phyloP scores from a whole-genome alignment of 2,797 vertebrate species.

The Anguilla anguilla region DNA sequence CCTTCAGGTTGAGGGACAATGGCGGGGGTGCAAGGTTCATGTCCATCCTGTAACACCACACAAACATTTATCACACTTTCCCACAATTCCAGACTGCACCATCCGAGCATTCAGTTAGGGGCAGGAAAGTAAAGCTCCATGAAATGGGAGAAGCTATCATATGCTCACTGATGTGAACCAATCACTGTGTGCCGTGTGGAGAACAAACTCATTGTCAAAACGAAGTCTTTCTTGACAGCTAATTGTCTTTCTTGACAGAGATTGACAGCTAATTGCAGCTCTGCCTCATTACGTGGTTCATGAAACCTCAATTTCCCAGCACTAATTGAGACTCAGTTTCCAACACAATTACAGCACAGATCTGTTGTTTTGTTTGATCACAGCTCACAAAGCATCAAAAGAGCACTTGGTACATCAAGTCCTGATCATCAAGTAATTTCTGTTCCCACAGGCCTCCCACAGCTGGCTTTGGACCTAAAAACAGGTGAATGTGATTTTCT shows the following conservation, averaged over 20 bases:
- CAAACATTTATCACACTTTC: neutral
- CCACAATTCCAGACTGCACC: neutral
- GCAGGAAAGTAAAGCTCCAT: neutral
- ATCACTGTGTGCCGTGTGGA: neutral
- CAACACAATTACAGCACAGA: slow-evolving; percentile 5
- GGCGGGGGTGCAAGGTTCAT: neutral
- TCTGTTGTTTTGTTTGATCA: slow-evolving; percentile 3
- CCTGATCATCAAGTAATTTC: neutral
- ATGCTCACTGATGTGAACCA: neutral
- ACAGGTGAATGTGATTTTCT: neutral
- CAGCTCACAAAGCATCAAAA: slow-evolving; percentile 4
- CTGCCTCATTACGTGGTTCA: neutral
- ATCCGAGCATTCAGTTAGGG: neutral
- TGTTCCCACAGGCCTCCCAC: neutral
- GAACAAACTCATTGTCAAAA: neutral
- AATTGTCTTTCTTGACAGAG: neutral
- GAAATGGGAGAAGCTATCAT: neutral
- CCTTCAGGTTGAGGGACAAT: neutral
- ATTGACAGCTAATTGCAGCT: slow-evolving; percentile 11
- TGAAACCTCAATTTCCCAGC: neutral
- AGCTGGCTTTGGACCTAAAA: neutral
- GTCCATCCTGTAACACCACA: neutral
- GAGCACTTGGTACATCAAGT: neutral
- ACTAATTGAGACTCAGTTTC: neutral
- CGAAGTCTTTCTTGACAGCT: neutral